These are phyloP conservation scores for Sternarchorhynchus goeldii DNA, from an alignment of 2,797 vertebrate genomes.

Conservation along the genomic window DNA sequence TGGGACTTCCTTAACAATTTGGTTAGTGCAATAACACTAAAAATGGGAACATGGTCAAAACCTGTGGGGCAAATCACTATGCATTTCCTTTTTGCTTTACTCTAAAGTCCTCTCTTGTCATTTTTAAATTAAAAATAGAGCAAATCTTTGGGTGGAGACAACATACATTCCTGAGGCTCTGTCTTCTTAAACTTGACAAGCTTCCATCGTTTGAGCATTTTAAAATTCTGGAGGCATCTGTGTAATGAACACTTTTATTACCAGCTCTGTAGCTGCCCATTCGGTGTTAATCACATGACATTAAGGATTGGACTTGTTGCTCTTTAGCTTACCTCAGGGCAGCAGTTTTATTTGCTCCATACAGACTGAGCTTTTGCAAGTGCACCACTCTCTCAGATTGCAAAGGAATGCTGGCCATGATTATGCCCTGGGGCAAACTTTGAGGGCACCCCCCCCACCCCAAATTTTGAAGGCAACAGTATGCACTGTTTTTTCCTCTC, in stretches of 20 bases:
- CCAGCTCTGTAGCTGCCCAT: no score
- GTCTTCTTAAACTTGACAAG: neutral
- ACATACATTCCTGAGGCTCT: constrained; percentile 22
- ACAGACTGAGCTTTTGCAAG: neutral
- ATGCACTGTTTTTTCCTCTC: neutral
- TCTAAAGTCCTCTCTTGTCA: constrained; percentile 26
- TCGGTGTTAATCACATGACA: neutral
- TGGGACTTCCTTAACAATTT: no score
- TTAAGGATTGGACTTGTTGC: neutral
- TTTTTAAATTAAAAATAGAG: constrained; percentile 28
- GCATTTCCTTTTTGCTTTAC: constrained; percentile 1
- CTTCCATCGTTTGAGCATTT: no score
- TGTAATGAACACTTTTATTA: no score
- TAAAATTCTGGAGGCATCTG: no score
- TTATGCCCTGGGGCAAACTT: constrained; percentile 36
- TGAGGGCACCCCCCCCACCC: constrained; percentile 53
- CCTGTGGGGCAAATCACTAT: constrained; percentile 4
- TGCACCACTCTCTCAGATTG: constrained; percentile 35
- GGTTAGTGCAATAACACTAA: neutral
- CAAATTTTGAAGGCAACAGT: constrained; percentile 21
- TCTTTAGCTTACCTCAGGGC: neutral
- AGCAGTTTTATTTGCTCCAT: neutral
- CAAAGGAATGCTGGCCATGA: constrained; percentile 64
- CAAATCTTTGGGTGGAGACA: constrained; percentile 19
- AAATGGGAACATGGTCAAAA: neutral